Conservation (phyloP, 2,797 vertebrate species). For the Neostethus bicornis region DNA sequence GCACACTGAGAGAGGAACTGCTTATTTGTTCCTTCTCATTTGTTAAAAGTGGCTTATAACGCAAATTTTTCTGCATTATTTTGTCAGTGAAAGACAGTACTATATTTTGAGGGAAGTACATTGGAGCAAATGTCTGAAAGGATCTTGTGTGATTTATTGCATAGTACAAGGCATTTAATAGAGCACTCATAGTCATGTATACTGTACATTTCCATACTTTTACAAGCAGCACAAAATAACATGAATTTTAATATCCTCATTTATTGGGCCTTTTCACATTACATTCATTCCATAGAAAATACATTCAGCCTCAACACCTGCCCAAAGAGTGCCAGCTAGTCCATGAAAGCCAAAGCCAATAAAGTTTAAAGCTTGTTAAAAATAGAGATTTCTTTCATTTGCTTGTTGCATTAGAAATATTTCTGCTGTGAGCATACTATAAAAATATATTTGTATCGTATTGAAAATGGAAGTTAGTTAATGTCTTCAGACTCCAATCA, state of each 20-base stretch:
- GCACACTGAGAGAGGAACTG: neutral
- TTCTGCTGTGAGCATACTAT: slow-evolving; percentile 61
- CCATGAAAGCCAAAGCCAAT: slow-evolving; percentile 60
- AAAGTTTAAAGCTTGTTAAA: slow-evolving; percentile 72
- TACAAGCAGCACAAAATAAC: slow-evolving; percentile 11
- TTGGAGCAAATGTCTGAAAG: neutral
- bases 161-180: neutral
- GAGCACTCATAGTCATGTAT: neutral
- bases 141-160: neutral
- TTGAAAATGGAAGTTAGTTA: slow-evolving; percentile 68
- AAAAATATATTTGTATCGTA: slow-evolving; percentile 79
- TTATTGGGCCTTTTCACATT: slow-evolving; percentile 75
- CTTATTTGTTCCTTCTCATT: neutral
- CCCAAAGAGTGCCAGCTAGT: slow-evolving; percentile 57
- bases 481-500: slow-evolving; percentile 37
- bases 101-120: too few species aligned
- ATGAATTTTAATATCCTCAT: slow-evolving; percentile 48
- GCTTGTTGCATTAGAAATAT: slow-evolving; percentile 67
- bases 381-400: slow-evolving; percentile 71
- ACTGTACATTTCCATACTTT: neutral
- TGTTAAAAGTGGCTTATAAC: neutral
- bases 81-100: neutral
- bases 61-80: too few species aligned
- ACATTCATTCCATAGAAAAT: slow-evolving; percentile 84
- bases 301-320: slow-evolving; percentile 81